Conservation (phyloP, 2,113 vertebrate species). For the Ptychochromis oligacanthus region DNA sequence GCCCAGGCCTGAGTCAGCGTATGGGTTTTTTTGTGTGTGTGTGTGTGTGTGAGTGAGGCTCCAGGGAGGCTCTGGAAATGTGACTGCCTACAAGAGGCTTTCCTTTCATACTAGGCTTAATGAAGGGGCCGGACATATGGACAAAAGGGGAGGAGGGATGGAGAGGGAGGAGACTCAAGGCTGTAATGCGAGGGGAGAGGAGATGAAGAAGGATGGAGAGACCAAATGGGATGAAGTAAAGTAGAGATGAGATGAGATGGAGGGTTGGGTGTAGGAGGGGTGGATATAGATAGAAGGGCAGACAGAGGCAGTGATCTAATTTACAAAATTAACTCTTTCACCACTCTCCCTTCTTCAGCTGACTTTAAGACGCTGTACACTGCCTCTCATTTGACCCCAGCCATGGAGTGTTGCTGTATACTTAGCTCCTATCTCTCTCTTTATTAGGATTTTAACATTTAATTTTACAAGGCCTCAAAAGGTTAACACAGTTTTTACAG, state of each 20-base stretch:
- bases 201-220: background rate
- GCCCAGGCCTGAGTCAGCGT: constrained; percentile 29
- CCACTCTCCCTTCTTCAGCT: constrained; percentile 18
- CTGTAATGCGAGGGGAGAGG: constrained; percentile 17
- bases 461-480: fast-evolving
- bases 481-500: background rate
- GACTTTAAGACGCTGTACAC: background rate
- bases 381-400: background rate
- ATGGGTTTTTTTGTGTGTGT: background rate
- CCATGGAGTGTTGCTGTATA: background rate
- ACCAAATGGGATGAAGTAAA: background rate
- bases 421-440: background rate
- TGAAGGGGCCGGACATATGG: constrained; percentile 60
- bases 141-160: constrained; percentile 42
- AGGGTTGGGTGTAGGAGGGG: constrained; percentile 1
- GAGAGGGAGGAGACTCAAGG: constrained; percentile 48
- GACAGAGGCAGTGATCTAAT: constrained; percentile 61
- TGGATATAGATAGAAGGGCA: constrained; percentile 25
- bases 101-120: constrained; percentile 72
- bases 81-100: constrained; percentile 59
- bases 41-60: constrained; percentile 25
- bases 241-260: constrained; percentile 19
- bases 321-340: constrained; percentile 72
- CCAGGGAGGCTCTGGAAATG: constrained; percentile 47
- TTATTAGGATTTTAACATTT: background rate